Base-by-base conservation (phyloP, 2,888 invertebrate species). In the Adelphocoris suturalis region DNA sequence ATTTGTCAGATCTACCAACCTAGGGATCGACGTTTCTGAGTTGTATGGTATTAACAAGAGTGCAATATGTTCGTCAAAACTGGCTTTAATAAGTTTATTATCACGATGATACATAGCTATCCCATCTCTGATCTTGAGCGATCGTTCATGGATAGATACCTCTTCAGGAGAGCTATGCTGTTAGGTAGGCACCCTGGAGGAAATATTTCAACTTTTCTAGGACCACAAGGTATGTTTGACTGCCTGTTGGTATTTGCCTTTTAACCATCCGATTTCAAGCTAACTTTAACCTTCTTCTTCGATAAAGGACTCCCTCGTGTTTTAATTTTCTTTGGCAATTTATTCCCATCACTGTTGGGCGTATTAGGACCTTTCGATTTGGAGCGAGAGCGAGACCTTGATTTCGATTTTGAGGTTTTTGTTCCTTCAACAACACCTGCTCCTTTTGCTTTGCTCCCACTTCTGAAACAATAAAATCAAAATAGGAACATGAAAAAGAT, bases 231-330 rank as follows among this genome's bases (percentile, higher is more conserved):
- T 37, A 4, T 57, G 57, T n/a, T 7, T 16, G n/a, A 57, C 5
- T 16, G 57, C n/a, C 57, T 2, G 57, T 14, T n/a, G n/a, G 0
- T 57, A 57, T n/a, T 57, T n/a, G 2, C 19, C 57, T 0, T 7
- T 19, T 68, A 68, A 0, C 68, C 68, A 23, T 68, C 68, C 68
- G 9, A 23, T 23, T 88, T 88, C 52, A 19, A 46, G 19, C 81
- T 57, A 14, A 88, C 52, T 80, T 68, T 52, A 12, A 88, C 88
- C 46, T 75, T 84, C 52, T 90, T 85, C 28, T 85, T 90, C 13
- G 46, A 37, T 48, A 68, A 37, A 37, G 89, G 82, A 23, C 89
- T 84, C n/a, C 82, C 89, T 90, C 91, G 89, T 61, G 9, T 48
- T 89, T 84, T 91, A 0, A 81, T 28, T 46, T 89, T 89, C 61